phyloP scores from a whole-genome alignment of 2,113 vertebrate species.

The Corythoichthys intestinalis region DNA sequence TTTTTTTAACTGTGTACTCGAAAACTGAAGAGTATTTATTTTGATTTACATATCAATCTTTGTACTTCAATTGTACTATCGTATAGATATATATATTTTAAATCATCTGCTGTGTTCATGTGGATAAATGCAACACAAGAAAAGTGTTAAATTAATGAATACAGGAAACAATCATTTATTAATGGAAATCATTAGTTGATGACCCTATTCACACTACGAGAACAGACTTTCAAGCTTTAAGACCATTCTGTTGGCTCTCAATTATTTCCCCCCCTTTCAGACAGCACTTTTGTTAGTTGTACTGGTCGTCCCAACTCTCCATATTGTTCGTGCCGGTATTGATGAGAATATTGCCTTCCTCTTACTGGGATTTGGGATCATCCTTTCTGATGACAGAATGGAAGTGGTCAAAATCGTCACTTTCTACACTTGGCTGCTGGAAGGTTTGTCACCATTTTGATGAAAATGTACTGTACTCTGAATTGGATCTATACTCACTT shows the following conservation, averaged over 20 bases:
- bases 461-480: not conserved
- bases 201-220: not conserved
- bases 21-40: not conserved
- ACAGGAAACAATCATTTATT: not conserved
- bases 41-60: not conserved
- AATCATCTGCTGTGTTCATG: not conserved
- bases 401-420: conserved; percentile 78
- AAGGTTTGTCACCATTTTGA: conserved; percentile 70
- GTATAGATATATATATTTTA: not conserved
- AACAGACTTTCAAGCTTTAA: not conserved
- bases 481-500: not conserved
- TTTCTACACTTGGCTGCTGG: conserved; percentile 82
- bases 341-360: conserved; percentile 81
- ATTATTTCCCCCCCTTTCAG: conserved; percentile 48
- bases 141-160: not conserved
- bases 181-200: no score
- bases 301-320: conserved; percentile 75
- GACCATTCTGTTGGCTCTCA: not conserved
- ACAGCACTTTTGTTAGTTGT: conserved; percentile 79
- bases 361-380: conserved; percentile 80
- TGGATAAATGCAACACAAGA: not conserved
- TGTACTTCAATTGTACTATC: not conserved
- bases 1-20: not conserved
- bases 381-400: conserved; percentile 78
- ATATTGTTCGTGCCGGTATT: conserved; percentile 78